A percentile compares a stretch with the other conserved stretches of the same genome.
phyloP scores from a whole-genome alignment of 2,888 invertebrate species.

The Chironomus riparius region DNA sequence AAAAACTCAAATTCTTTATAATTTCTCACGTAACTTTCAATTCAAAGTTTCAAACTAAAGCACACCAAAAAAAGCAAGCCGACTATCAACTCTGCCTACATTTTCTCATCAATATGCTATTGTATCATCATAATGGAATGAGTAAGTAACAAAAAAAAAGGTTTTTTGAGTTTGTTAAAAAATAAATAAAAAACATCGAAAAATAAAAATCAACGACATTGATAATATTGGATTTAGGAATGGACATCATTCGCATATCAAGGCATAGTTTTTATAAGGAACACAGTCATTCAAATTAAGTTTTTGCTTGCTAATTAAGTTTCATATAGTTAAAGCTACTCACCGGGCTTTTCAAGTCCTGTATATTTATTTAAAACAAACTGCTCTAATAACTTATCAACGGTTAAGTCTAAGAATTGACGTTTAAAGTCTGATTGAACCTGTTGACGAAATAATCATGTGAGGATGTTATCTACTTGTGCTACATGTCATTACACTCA shows the following conservation, averaged over 20 bases:
- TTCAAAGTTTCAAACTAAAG: too few species aligned
- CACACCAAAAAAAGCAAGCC: not conserved
- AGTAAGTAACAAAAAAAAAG: not conserved
- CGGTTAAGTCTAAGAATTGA: constrained; percentile 83
- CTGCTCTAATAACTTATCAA: constrained; percentile 84
- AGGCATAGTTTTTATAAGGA: too few species aligned
- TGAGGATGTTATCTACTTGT: not conserved
- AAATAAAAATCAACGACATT: not conserved
- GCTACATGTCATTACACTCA: constrained; percentile 33
- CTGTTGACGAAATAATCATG: constrained; percentile 36
- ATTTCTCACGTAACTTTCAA: too few species aligned
- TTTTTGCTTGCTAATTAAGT: too few species aligned
- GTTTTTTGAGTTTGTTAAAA: not conserved
- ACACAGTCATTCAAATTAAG: too few species aligned
- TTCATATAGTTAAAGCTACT: constrained; percentile 30
- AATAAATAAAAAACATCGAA: not conserved
- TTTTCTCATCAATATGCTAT: too few species aligned
- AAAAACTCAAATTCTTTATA: too few species aligned
- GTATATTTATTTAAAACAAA: constrained; percentile 89
- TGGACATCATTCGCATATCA: not conserved
- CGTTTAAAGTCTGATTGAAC: constrained; percentile 90
- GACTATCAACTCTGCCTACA: too few species aligned
- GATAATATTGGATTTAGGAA: not conserved
- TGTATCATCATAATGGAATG: too few species aligned
- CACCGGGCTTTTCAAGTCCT: constrained; percentile 87